Conservation (phyloP, 2,888 invertebrate genomes). For the Pristionchus entomophagus region DNA sequence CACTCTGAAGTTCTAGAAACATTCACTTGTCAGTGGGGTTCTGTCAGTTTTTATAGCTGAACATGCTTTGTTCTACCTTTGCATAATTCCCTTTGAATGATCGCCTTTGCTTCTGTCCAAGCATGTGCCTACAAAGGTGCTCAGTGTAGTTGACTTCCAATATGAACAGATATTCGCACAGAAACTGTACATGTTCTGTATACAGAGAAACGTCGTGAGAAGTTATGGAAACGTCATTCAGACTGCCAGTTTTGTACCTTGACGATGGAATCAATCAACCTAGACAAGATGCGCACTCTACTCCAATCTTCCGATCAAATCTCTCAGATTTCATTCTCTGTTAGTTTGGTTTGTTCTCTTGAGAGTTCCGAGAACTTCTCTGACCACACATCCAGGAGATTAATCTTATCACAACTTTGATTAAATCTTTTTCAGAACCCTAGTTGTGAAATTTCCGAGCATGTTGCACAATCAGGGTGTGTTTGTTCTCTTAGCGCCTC, state of each 20-base stretch:
- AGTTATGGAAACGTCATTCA: neutral
- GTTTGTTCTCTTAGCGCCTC: constrained; percentile 21
- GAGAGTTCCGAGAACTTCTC: neutral
- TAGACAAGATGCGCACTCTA: neutral
- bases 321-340: neutral
- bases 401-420: neutral
- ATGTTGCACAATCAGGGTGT: constrained; percentile 25
- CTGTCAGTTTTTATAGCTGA: too few species aligned
- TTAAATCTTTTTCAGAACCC: neutral
- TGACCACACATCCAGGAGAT: neutral
- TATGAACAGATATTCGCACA: neutral
- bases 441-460: neutral
- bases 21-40: too few species aligned
- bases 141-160: neutral
- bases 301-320: neutral
- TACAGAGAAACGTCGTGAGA: neutral
- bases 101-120: neutral
- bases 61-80: too few species aligned
- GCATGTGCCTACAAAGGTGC: neutral
- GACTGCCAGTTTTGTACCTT: neutral
- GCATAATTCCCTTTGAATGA: neutral
- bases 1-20: too few species aligned
- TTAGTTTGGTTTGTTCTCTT: neutral
- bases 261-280: neutral
- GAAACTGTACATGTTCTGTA: constrained; percentile 23